Conservation (phyloP, 2,113 vertebrate species). For the Platichthys stellatus region DNA sequence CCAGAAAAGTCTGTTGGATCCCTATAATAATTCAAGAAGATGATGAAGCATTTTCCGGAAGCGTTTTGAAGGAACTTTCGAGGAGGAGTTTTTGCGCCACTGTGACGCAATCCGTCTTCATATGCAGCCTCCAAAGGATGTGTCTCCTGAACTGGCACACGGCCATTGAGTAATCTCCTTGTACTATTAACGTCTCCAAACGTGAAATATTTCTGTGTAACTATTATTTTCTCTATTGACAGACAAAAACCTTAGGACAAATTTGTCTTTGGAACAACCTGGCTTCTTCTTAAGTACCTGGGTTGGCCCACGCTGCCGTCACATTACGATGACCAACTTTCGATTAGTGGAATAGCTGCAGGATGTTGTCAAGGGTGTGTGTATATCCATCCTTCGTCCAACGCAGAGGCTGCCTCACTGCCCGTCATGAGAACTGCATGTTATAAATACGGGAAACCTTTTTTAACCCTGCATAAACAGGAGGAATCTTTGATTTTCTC, state of each 20-base stretch:
- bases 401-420: neutral
- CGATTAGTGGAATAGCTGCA: neutral
- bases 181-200: neutral
- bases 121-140: neutral
- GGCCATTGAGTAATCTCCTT: neutral
- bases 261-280: neutral
- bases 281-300: neutral
- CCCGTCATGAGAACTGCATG: neutral
- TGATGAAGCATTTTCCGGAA: too few relatives aligned
- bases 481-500: neutral
- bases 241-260: neutral
- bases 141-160: neutral
- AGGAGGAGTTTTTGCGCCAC: too few relatives aligned
- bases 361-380: neutral
- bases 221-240: neutral
- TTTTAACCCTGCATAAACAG: neutral
- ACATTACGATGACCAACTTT: neutral
- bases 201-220: neutral
- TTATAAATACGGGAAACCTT: neutral
- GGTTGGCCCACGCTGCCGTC: neutral
- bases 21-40: too few relatives aligned
- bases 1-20: too few relatives aligned
- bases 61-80: too few relatives aligned
- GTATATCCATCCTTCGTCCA: neutral
- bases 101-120: neutral